Evolutionary conservation across 2,113 vertebrate species (phyloP).

Genomic region (Mustela nigripes): DNA sequence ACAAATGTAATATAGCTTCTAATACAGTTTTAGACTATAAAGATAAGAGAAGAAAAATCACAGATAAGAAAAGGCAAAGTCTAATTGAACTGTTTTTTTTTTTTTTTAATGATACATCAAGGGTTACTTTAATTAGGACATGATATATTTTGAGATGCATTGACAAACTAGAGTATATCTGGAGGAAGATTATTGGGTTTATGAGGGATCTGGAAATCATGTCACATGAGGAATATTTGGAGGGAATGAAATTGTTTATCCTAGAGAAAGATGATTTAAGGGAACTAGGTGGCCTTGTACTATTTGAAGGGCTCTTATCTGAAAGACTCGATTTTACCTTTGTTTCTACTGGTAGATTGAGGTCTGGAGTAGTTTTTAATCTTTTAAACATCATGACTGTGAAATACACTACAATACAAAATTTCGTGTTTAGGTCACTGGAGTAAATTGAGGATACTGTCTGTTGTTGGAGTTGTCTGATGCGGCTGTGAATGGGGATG

Average conservation of each 20-base stretch:
- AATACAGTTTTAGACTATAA: not conserved
- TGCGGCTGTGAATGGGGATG: not conserved
- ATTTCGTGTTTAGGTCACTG: constrained; percentile 36
- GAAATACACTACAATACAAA: not conserved
- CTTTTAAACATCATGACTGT: not conserved
- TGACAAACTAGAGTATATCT: not conserved
- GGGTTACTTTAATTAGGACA: constrained; percentile 28
- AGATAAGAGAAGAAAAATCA: not conserved
- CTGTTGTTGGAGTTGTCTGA: constrained; percentile 21
- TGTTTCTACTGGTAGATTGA: constrained; percentile 52
- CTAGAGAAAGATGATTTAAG: constrained; percentile 34
- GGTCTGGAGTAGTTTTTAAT: constrained; percentile 51
- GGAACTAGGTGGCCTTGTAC: not conserved
- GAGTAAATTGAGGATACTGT: not conserved
- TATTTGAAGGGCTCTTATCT: constrained; percentile 46
- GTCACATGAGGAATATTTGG: constrained; percentile 6
- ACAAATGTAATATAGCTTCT: not conserved
- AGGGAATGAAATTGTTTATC: constrained; percentile 56
- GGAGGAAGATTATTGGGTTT: constrained; percentile 11
- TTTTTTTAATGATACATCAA: not conserved
- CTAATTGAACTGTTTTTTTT: not conserved
- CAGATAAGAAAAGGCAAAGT: not conserved
- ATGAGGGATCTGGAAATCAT: constrained; percentile 46
- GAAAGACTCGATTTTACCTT: constrained; percentile 44
- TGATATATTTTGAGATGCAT: constrained; percentile 32